A percentile compares a stretch with the other conserved stretches of the same genome.
phyloP scores from a whole-genome alignment of 2,113 vertebrate species.

The Anarrhichthys ocellatus region DNA sequence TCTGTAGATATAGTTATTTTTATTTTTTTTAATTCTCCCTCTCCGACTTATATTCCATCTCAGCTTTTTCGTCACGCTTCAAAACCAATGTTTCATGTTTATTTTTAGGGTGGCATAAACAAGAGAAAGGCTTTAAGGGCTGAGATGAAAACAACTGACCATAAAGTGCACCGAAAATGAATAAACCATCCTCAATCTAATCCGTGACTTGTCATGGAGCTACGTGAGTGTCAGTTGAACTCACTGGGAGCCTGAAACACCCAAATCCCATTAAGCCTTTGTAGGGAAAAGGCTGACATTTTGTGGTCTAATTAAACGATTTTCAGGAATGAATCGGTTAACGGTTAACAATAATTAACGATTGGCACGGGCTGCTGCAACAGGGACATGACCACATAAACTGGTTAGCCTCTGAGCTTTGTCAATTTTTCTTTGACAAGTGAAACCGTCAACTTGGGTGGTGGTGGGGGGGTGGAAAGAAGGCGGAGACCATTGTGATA shows the following conservation, averaged over 20 bases:
- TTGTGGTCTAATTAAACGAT: slow-evolving; percentile 85
- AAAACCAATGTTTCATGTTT: slow-evolving; percentile 80
- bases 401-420: slow-evolving; percentile 38
- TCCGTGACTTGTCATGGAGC: slow-evolving; percentile 72
- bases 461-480: neutral
- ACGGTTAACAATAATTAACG: slow-evolving; percentile 81
- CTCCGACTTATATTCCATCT: slow-evolving; percentile 66
- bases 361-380: slow-evolving; percentile 65
- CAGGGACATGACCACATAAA: slow-evolving; percentile 64
- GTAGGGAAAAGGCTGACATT: slow-evolving; percentile 80
- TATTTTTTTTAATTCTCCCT: slow-evolving; percentile 31
- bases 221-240: slow-evolving; percentile 71
- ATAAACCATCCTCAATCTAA: slow-evolving; percentile 81
- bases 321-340: slow-evolving; percentile 76
- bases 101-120: slow-evolving; percentile 75
- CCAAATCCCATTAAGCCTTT: slow-evolving; percentile 86
- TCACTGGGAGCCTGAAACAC: slow-evolving; percentile 72
- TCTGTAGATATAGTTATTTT: slow-evolving; percentile 42
- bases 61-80: slow-evolving; percentile 75
- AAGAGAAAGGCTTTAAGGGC: slow-evolving; percentile 76
- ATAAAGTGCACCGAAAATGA: slow-evolving; percentile 73
- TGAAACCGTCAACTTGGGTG: slow-evolving; percentile 50
- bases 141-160: slow-evolving; percentile 73
- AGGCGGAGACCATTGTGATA: slow-evolving; percentile 41
- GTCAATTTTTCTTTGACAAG: slow-evolving; percentile 55